Conservation (phyloP, 1,140 invertebrate genomes). For the Hetaerina americana region DNA sequence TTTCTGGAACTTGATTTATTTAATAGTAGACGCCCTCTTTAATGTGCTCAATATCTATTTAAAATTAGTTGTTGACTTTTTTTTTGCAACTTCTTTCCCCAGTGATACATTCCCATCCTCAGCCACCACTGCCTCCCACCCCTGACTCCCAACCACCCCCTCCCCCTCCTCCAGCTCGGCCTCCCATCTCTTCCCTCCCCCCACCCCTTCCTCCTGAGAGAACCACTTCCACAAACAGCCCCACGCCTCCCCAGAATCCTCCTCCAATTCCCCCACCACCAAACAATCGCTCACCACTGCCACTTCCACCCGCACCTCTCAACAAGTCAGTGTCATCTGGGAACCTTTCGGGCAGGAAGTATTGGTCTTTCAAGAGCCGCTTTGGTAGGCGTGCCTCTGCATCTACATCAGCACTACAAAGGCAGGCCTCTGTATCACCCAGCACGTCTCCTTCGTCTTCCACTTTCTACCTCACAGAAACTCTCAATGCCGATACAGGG, state of each 20-base stretch:
- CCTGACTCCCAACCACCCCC: no score
- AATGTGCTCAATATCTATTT: no score
- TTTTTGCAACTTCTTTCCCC: no score
- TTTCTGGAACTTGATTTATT: no score
- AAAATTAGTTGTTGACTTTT: no score
- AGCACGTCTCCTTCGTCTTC: not conserved
- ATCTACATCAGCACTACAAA: not conserved
- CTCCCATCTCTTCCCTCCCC: not conserved
- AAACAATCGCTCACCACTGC: no score
- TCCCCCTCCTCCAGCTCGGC: not conserved
- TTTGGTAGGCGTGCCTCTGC: not conserved
- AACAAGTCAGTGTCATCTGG: not conserved
- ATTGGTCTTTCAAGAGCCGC: not conserved
- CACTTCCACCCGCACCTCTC: no score
- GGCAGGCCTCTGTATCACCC: not conserved
- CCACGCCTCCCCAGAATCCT: not conserved
- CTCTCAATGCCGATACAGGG: not conserved
- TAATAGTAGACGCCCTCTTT: no score
- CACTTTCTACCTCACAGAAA: not conserved
- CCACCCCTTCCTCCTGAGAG: not conserved
- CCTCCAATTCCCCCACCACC: not conserved
- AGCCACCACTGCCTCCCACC: no score
- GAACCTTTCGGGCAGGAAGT: not conserved
- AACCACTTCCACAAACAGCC: not conserved
- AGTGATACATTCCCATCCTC: no score